Base-by-base conservation (phyloP, 92 coral and sea anemone genomes). In the Pocillopora grandis region DNA sequence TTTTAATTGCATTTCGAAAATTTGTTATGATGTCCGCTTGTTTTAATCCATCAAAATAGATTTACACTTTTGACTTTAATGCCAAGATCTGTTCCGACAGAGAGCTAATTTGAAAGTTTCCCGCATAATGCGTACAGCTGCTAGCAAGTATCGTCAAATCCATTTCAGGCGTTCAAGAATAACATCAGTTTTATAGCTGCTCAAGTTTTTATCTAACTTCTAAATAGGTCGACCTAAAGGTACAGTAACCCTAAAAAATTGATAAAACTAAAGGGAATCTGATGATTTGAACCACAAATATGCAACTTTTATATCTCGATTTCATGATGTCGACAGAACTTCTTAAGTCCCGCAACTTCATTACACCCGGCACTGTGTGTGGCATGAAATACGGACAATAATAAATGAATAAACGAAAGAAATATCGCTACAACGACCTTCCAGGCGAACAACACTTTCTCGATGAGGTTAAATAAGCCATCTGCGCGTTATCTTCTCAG, bases 211-310 rank as follows among this genome's bases (percentile, higher is more conserved):
- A 13, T 36, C 56, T 69, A 52, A 55, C 75, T 70, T 70, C 12
- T 64, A 14, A 66, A 66, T 3, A 19, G 57, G 17, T 2, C 57
- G 75, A 42, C 52, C 52, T 42, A 42, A 7, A 42, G 52, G 52
- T 2, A 42, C 52, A 42, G 52, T 42, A 42, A 42, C 52, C 52
- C 52, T 42, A 42, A 36, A 70, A 69, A 0, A 8, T 69, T 35
- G 36, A 70, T 70, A 36, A 19, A 15, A 20, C 75, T 52, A 35
- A 35, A 67, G 17, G 20, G 42, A 69, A 33, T 69, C 42, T 69
- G 16, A 35, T 69, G 42, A 69, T 33, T 14, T 35, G 42, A 70
- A 37, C 75, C 75, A 70, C 75, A 70, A 70, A 5, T 70, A 70
- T 70, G 75, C 75, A 9, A 3, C 57, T 70, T 9, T 9, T 70